Evolutionary conservation across 2,113 vertebrate genomes (phyloP).

Genomic region (Ailuropoda melanoleuca): DNA sequence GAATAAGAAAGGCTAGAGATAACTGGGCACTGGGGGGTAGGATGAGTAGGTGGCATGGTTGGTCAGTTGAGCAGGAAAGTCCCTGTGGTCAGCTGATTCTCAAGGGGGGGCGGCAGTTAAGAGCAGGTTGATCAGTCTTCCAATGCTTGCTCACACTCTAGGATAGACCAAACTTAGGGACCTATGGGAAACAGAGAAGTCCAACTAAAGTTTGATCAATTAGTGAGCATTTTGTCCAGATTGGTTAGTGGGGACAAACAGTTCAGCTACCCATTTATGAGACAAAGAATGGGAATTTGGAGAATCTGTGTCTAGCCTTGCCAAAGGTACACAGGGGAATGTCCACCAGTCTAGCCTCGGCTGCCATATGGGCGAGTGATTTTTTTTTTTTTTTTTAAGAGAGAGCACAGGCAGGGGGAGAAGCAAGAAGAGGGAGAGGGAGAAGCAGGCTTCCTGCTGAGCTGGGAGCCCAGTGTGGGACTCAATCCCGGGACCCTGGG

Average conservation of each 20-base stretch:
- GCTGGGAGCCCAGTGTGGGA: too few species aligned
- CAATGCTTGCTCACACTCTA: neutral
- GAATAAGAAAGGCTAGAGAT: neutral
- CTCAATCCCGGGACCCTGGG: too few species aligned
- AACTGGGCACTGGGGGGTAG: rapidly evolving
- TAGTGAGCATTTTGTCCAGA: neutral
- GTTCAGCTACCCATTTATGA: neutral
- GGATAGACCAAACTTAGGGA: neutral
- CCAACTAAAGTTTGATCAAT: neutral
- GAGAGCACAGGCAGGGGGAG: too few species aligned
- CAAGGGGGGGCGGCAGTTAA: neutral
- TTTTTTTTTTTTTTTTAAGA: neutral
- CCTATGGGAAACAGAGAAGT: neutral
- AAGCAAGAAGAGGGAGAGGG: too few species aligned
- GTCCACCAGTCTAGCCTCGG: neutral
- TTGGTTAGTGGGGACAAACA: neutral
- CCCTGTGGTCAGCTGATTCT: neutral
- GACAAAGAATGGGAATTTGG: neutral
- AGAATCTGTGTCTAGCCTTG: neutral
- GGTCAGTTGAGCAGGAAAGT: neutral
- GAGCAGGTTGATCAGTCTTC: neutral
- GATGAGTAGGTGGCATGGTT: neutral
- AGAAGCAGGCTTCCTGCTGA: too few species aligned
- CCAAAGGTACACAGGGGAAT: neutral
- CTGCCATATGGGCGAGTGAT: neutral